Conservation (phyloP, 2,113 vertebrate genomes). For the Channa maculata region DNA sequence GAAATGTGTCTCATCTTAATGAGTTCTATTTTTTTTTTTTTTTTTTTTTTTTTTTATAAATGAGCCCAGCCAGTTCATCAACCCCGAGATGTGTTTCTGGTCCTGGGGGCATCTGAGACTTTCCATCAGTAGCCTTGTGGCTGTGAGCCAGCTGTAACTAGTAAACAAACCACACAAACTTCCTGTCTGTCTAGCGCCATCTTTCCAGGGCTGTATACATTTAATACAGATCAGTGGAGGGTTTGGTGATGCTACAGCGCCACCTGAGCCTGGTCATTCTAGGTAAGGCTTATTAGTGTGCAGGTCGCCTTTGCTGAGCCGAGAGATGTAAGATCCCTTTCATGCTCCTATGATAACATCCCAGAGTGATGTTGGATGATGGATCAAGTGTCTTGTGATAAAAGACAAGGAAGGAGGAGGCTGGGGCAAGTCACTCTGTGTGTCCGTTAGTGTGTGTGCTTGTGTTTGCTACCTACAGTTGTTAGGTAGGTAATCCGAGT, state of each 20-base stretch:
- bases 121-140: constrained; percentile 13
- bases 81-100: background rate
- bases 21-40: too few relatives aligned
- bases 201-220: constrained; percentile 13
- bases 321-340: constrained; percentile 42
- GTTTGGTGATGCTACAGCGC: background rate
- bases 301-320: constrained; percentile 1
- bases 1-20: too few relatives aligned
- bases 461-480: too few relatives aligned
- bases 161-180: constrained; percentile 38
- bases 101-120: constrained; percentile 23
- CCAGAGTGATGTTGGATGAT: constrained; percentile 28
- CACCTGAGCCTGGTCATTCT: constrained; percentile 42
- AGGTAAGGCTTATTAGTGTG: constrained; percentile 34
- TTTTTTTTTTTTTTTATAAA: too few relatives aligned
- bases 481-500: too few relatives aligned
- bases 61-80: background rate
- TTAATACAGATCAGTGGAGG: constrained; percentile 26
- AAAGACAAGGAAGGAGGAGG: constrained; percentile 22
- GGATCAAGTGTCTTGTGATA: constrained; percentile 38
- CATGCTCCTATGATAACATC: constrained; percentile 44
- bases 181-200: constrained; percentile 11
- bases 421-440: background rate
- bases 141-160: constrained; percentile 17
- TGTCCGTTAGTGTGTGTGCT: background rate